These are phyloP conservation scores for Trichomycterus rosablanca DNA, from an alignment of 2,113 vertebrate species.

Conservation along the genomic window DNA sequence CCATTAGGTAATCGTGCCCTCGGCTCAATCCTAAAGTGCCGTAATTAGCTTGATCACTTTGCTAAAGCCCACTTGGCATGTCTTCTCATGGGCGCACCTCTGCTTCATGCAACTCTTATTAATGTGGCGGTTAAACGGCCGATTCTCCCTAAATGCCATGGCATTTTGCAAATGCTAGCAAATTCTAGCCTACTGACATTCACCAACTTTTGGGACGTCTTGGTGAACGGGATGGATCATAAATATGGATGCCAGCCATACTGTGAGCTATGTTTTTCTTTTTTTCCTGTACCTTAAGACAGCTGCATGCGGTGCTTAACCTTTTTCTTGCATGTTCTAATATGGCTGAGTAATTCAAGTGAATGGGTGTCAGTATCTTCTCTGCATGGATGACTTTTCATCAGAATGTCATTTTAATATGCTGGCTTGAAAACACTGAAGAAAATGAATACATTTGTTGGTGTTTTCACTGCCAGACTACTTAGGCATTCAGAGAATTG, in stretches of 20 bases:
- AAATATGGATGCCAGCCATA: constrained; percentile 66
- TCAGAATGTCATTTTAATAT: constrained; percentile 56
- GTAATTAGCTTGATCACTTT: constrained; percentile 54
- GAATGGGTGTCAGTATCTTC: constrained; percentile 56
- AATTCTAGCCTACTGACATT: constrained; percentile 74
- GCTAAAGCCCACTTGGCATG: constrained; percentile 33
- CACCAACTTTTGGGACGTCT: constrained; percentile 67
- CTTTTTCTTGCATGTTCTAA: constrained; percentile 65
- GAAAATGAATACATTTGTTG: not conserved
- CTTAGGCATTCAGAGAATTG: not conserved
- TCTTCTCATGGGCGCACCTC: constrained; percentile 51
- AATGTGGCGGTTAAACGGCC: constrained; percentile 53
- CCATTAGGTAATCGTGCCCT: constrained; percentile 48
- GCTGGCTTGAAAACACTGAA: constrained; percentile 53
- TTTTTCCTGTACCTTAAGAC: constrained; percentile 32
- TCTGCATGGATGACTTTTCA: constrained; percentile 50
- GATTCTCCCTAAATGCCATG: constrained; percentile 74
- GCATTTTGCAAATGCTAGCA: constrained; percentile 76
- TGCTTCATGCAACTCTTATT: constrained; percentile 53
- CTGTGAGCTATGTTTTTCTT: constrained; percentile 51
- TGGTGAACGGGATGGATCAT: constrained; percentile 48
- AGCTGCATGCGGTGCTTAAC: constrained; percentile 65
- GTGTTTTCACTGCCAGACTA: not conserved
- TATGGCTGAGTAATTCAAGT: constrained; percentile 71
- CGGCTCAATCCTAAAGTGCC: constrained; percentile 42